A percentile compares a stretch with the other conserved stretches of the same genome.
Evolutionary conservation across 2,888 invertebrate genomes (phyloP).

Genomic region (Escarpia spicata): DNA sequence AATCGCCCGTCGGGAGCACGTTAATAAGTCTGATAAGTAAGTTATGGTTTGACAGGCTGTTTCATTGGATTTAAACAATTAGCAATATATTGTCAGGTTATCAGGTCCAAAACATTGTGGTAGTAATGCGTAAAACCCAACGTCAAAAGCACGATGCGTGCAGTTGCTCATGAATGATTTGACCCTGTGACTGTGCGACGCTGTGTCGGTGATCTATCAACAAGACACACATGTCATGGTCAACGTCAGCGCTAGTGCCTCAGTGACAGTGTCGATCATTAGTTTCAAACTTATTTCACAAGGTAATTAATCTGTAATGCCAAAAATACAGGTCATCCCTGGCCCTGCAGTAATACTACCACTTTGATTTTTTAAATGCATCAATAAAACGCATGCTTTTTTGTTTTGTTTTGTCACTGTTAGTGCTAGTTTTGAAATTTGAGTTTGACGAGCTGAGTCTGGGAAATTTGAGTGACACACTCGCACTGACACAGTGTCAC

Average conservation of each 20-base stretch:
- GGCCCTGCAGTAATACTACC: no score
- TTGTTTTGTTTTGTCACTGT: no score
- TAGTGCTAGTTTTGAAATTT: no score
- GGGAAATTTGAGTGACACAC: no score
- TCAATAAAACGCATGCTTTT: no score
- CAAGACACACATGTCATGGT: conserved; percentile 3
- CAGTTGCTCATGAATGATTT: neutral
- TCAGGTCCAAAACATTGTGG: neutral
- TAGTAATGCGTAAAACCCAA: neutral
- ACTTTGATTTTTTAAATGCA: no score
- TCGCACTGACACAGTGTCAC: no score
- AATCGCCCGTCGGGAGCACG: neutral
- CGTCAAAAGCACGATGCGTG: neutral
- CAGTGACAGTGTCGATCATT: neutral
- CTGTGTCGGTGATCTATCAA: neutral
- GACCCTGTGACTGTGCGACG: neutral
- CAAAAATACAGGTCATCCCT: no score
- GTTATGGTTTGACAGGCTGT: neutral
- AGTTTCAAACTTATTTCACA: no score
- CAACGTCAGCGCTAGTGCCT: neutral
- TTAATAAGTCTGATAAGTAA: neutral
- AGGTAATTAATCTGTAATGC: no score
- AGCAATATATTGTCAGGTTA: neutral
- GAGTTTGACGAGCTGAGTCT: no score
- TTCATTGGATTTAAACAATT: neutral